Percentiles rank a stretch among this genome's conserved stretches.
Evolutionary conservation across 2,797 vertebrate genomes (phyloP).

Genomic region (Anguilla megastoma): DNA sequence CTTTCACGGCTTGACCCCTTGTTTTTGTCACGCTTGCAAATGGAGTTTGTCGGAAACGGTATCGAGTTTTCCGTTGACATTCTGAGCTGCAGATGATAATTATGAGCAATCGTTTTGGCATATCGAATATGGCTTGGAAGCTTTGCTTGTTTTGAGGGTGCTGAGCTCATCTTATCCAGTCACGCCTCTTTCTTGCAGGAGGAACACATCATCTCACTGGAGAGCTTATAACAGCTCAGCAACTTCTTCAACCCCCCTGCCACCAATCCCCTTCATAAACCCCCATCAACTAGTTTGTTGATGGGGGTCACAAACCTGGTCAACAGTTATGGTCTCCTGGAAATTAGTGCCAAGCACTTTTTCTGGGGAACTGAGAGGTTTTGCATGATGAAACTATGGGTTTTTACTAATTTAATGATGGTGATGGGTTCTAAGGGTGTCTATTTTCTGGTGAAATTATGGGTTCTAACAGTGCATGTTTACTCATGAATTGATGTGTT

Average conservation of each 20-base stretch:
- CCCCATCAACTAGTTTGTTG: constrained; percentile 26
- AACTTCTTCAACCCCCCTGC: neutral
- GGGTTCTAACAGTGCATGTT: neutral
- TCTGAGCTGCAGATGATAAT: constrained; percentile 46
- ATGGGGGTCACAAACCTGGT: constrained; percentile 1
- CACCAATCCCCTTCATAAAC: neutral
- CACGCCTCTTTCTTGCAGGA: neutral
- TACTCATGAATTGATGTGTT: neutral
- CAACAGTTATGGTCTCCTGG: neutral
- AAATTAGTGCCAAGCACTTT: neutral
- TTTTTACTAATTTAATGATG: neutral
- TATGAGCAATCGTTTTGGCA: constrained; percentile 36
- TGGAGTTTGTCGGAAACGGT: constrained; percentile 47
- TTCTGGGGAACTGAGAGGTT: neutral
- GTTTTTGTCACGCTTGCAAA: constrained; percentile 40
- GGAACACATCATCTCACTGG: neutral
- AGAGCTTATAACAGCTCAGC: neutral
- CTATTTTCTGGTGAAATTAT: neutral
- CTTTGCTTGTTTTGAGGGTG: constrained; percentile 31
- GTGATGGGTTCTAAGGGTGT: neutral
- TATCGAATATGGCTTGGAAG: constrained; percentile 26
- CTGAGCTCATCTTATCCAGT: constrained; percentile 32
- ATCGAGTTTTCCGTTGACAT: constrained; percentile 37
- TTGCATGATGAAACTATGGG: neutral
- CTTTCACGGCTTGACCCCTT: neutral